These are phyloP conservation scores for Alosa sapidissima DNA, from an alignment of 2,797 vertebrate species.

Conservation along the genomic window DNA sequence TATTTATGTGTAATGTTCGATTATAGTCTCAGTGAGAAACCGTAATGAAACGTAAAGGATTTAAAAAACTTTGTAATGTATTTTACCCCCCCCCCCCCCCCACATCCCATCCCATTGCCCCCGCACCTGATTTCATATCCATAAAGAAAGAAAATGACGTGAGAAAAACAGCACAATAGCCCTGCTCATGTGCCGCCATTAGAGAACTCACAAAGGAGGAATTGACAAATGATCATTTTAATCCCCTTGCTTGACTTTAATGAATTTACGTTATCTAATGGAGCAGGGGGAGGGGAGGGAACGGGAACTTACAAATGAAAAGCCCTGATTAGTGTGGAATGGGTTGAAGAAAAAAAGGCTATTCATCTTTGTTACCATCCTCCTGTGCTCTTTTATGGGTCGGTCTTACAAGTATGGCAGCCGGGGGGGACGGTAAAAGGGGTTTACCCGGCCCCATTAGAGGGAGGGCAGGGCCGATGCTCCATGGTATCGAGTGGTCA, in stretches of 20 bases:
- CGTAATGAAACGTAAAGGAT: too few relatives aligned
- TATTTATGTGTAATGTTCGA: background rate
- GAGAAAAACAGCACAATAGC: slow-evolving; percentile 70
- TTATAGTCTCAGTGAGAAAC: background rate
- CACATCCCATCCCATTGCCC: too few relatives aligned
- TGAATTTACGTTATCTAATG: slow-evolving; percentile 80
- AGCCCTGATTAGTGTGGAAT: slow-evolving; percentile 81
- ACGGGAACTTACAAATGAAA: slow-evolving; percentile 59
- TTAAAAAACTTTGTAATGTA: background rate
- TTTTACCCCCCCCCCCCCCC: background rate
- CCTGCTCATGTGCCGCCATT: slow-evolving; percentile 81
- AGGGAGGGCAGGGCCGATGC: slow-evolving; percentile 53
- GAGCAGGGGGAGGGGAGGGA: slow-evolving; percentile 62
- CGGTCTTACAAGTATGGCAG: slow-evolving; percentile 72
- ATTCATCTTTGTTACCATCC: slow-evolving; percentile 82
- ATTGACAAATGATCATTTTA: slow-evolving; percentile 79
- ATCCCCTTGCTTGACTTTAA: slow-evolving; percentile 81
- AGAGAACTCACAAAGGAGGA: slow-evolving; percentile 72
- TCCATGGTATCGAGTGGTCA: slow-evolving; percentile 66
- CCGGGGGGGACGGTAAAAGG: slow-evolving; percentile 42
- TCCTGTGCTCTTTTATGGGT: slow-evolving; percentile 77
- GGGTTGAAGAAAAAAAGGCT: slow-evolving; percentile 71
- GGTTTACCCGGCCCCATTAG: slow-evolving; percentile 67
- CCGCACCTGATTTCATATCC: too few relatives aligned
- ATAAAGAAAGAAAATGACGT: slow-evolving; percentile 42